Evolutionary conservation across 1,140 invertebrate species (phyloP), one percentile per base, ranked within the genome.

Genomic region (Ladona fulva): DNA sequence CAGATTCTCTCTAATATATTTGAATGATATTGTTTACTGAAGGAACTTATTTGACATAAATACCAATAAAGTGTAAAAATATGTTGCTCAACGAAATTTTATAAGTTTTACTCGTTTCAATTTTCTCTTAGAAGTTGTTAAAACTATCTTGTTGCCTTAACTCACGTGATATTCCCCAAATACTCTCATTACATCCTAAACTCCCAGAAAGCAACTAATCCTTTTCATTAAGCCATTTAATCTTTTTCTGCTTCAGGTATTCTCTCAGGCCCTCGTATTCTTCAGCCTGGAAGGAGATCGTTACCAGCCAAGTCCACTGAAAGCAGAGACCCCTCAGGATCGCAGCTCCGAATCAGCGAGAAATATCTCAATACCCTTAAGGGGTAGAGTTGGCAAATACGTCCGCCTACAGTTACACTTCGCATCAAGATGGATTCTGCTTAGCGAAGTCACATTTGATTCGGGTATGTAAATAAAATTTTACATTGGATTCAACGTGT

Each of bases 401-500:
- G 88, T 96, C 74, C 93, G 92, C 83, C 80, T 96, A 44, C 90
- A 92, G 82, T 87, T 97, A 1, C 90, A 89, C 81, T 95, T 95
- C 83, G 90, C 92, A 59, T 87, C 92, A n/a, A 91, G 91, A 82
- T 97, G 95, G 95, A 90, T 97, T 76, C 87, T 97, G 74, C 90
- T 97, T 79, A 95, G 94, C 83, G 95, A 97, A 86, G 88, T 97
- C 78, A 90, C 89, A 6, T 94, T 94, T 81, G 90, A 92, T 80
- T 92, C 92, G n/a, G 86, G 92, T 92, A 87, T 89, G 87, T 86
- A 75, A 0, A 24, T 8, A 5, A 1, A 5, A 5, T 1, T 37
- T 37, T 8, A 37, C 29, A 37, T 5, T 37, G 8, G 29, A 37
- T 8, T 37, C 8, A 1, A 37, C 29, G 8, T 37, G 29, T 5